Evolutionary conservation across 2,888 invertebrate species (phyloP).

Genomic region (Polydrusus pterygomalis): DNA sequence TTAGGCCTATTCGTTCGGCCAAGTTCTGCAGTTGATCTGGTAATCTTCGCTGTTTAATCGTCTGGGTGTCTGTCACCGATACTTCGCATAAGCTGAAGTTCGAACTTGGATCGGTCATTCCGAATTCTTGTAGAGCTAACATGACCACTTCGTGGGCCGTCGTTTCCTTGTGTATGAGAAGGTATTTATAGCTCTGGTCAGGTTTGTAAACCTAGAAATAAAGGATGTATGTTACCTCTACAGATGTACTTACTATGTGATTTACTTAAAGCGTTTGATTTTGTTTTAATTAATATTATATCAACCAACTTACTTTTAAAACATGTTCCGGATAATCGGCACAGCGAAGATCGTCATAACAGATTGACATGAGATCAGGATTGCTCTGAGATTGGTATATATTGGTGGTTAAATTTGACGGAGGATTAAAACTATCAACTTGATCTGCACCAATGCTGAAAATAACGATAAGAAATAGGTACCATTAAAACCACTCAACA

Average conservation of each 20-base stretch:
- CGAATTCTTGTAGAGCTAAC: conserved; percentile 96
- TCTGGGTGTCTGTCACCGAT: conserved; percentile 95
- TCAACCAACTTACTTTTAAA: conserved; percentile 78
- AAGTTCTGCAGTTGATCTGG: conserved; percentile 96
- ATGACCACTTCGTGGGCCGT: conserved; percentile 95
- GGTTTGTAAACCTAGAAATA: conserved; percentile 83
- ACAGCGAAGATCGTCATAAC: conserved; percentile 86
- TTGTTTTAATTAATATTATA: neutral
- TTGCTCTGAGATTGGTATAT: conserved; percentile 92
- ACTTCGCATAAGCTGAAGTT: conserved; percentile 95
- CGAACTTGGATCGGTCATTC: conserved; percentile 94
- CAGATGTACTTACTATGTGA: no score
- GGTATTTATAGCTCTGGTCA: conserved; percentile 98
- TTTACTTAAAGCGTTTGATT: no score
- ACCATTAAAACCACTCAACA: no score
- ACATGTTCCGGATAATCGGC: conserved; percentile 97
- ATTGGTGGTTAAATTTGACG: conserved; percentile 76
- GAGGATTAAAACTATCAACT: conserved; percentile 77
- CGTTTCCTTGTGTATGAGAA: conserved; percentile 95
- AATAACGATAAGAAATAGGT: conserved; percentile 32
- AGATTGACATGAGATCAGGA: conserved; percentile 88
- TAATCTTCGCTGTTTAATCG: conserved; percentile 95
- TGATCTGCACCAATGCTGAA: conserved; percentile 73
- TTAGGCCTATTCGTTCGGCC: conserved; percentile 94
- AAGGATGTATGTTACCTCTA: neutral